Base-by-base conservation (phyloP, 2,888 invertebrate genomes). In the Oscheius sp. region DNA sequence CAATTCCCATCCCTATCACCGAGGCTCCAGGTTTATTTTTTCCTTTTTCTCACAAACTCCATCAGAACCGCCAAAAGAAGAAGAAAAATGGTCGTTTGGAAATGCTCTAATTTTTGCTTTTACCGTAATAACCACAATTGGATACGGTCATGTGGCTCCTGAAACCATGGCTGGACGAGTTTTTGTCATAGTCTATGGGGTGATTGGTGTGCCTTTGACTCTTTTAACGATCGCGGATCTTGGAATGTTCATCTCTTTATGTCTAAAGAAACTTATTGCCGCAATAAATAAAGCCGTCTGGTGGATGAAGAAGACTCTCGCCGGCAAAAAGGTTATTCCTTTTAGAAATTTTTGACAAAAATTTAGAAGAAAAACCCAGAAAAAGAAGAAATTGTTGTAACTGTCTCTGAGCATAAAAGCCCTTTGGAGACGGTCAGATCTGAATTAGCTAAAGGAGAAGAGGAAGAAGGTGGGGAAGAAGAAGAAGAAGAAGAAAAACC, bases 121-220 rank as follows among this genome's bases (percentile, higher is more conserved):
- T 70, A 84, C 84, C 0, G 80, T 84, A 4, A 84, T 84, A 65
- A 84, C 84, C 0, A 84, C 84, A 20, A 84, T 84, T 33, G 84
- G 68, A 15, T 63, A 63, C 29, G 84, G 84, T n/a, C 79, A 84
- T 68, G 75, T 84, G 17, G 84, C 82, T 4, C 84, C 84, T 3
- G 80, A 78, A 37, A 82, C 84, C 1, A 69, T 74, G 27, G 66
- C 73, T 48, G 84, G 84, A 3, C 72, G 83, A 58, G 53, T 83
- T 3, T 84, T 84, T 71, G 79, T 79, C 10, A 81, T 84, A 34
- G 57, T 81, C 58, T 84, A 83, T 65, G 84, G 84, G 8, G 53
- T 84, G 23, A 75, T 84, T 37, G 84, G 84, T n/a, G 81, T 84
- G 15, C 84, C 84, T 10, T 71, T 84, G 52, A 82, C 84, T 3